Evolutionary conservation across 53 echinoderm and acorn worm genomes (phyloP).

Genomic region (Henricia sp.): DNA sequence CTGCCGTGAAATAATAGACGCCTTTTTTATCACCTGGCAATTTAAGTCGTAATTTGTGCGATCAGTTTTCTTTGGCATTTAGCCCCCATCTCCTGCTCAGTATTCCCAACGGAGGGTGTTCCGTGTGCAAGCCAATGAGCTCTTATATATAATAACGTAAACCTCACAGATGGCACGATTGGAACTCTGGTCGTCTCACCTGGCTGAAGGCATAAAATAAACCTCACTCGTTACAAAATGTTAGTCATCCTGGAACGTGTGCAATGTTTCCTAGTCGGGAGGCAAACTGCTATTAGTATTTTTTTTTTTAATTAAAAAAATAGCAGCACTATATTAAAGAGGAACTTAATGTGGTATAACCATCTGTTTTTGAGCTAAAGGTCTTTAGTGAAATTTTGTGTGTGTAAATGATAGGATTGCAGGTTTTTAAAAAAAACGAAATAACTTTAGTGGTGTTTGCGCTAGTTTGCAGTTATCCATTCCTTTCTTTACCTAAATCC

Average conservation of each 20-base stretch:
- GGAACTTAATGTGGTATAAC: too few species aligned
- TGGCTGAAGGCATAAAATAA: neutral
- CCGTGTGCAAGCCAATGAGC: slow-evolving; percentile 37
- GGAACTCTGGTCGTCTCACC: slow-evolving; percentile 45
- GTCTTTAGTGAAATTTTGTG: too few species aligned
- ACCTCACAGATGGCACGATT: neutral
- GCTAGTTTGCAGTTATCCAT: too few species aligned
- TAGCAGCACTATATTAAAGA: too few species aligned
- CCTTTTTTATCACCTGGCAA: slow-evolving; percentile 32
- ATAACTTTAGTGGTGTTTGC: too few species aligned
- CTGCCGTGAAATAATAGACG: slow-evolving; percentile 25
- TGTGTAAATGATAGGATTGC: too few species aligned
- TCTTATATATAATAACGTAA: neutral
- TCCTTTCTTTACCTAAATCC: too few species aligned
- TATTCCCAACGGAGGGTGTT: slow-evolving; percentile 3
- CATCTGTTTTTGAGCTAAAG: too few species aligned
- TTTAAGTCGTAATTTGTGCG: slow-evolving; percentile 37
- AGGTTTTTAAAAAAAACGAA: too few species aligned
- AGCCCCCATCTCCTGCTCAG: neutral
- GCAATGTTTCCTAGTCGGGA: too few species aligned
- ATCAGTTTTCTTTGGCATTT: slow-evolving; percentile 12
- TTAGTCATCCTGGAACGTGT: slow-evolving; percentile 11
- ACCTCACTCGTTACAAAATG: neutral
- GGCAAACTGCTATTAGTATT: too few species aligned
- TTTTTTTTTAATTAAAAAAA: too few species aligned